Evolutionary conservation across 2,113 vertebrate species (phyloP).

Genomic region (Cyphomyrus discorhynchus): DNA sequence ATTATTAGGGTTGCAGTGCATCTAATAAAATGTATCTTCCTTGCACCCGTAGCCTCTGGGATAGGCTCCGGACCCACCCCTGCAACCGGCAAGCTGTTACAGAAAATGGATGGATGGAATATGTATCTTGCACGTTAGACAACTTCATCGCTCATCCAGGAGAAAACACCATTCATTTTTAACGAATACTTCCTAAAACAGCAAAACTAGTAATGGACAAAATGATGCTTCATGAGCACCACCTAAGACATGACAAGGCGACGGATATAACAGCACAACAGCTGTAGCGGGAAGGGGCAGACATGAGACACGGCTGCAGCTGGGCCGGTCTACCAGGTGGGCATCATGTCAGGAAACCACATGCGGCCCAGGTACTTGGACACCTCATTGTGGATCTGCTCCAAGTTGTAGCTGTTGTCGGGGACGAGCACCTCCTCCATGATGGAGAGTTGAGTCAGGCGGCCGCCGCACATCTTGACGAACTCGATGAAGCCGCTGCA

Average conservation of each 20-base stretch:
- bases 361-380: conserved; percentile 64
- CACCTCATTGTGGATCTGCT: conserved; percentile 58
- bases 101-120: not conserved
- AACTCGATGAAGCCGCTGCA: conserved; percentile 64
- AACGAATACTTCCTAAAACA: not conserved
- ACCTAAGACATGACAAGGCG: not conserved
- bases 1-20: not conserved
- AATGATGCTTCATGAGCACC: too few relatives aligned
- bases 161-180: not conserved
- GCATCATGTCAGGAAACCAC: conserved; percentile 70
- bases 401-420: conserved; percentile 57
- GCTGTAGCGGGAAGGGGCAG: not conserved
- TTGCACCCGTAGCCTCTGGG: not conserved
- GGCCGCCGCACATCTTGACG: conserved; percentile 65
- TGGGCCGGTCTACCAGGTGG: conserved; percentile 52
- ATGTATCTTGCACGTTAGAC: not conserved
- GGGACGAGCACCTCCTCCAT: conserved; percentile 69
- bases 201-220: too few relatives aligned
- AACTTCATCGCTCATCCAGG: not conserved
- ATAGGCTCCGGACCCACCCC: not conserved
- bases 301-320: not conserved
- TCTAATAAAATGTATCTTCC: not conserved
- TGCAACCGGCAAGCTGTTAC: not conserved
- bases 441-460: conserved; percentile 64
- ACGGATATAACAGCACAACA: not conserved